Conservation (phyloP, 2,113 vertebrate species). For the Empidonax alnorum region DNA sequence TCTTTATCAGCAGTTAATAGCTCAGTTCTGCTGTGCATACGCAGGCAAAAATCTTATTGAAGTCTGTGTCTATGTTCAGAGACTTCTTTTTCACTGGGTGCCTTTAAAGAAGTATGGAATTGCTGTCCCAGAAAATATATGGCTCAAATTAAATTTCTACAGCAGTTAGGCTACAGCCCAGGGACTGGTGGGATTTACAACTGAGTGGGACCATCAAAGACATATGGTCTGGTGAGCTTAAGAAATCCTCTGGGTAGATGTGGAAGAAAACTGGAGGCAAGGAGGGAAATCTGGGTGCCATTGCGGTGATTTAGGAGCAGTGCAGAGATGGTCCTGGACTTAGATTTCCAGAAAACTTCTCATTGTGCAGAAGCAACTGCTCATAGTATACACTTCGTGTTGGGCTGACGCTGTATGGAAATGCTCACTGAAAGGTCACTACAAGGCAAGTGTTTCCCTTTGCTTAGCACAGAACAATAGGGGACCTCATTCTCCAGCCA, state of each 20-base stretch:
- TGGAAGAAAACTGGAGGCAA: not conserved
- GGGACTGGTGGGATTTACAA: not conserved
- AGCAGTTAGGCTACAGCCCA: not conserved
- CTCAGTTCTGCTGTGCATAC: conserved; percentile 1
- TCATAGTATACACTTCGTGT: accelerated
- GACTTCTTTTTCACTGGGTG: not conserved
- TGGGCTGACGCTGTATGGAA: not conserved
- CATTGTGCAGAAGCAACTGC: not conserved
- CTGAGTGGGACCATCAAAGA: not conserved
- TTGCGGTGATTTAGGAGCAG: not conserved
- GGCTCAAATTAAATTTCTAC: not conserved
- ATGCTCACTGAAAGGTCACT: not conserved
- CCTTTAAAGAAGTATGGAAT: not conserved
- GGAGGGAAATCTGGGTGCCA: not conserved
- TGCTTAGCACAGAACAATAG: not conserved
- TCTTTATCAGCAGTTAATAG: conserved; percentile 44
- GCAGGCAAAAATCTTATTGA: not conserved
- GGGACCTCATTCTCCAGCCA: not conserved
- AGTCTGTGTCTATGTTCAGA: not conserved
- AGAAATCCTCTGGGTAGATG: not conserved
- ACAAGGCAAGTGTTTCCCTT: not conserved
- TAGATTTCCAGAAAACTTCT: not conserved
- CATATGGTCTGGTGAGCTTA: not conserved
- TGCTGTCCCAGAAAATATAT: not conserved
- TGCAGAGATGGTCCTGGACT: not conserved